Conservation (phyloP, 35 echinoderm and acorn worm genomes). For the Strongylocentrotus purpuratus region DNA sequence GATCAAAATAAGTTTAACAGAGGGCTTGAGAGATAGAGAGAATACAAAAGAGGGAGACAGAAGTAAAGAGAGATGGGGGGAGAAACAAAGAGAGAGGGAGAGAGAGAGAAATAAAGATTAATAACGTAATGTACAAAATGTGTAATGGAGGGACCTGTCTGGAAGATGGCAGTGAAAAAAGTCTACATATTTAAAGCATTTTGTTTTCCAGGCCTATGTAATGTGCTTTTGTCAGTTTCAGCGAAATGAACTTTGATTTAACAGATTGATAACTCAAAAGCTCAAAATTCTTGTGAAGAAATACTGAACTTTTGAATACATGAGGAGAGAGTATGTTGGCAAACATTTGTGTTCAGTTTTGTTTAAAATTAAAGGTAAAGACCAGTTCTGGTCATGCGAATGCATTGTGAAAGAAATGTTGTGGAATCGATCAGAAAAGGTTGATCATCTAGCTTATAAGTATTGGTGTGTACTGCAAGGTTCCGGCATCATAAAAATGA, state of each 20-base stretch:
- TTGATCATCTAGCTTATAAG: too few species aligned
- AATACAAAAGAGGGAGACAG: background rate
- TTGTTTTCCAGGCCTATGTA: too few species aligned
- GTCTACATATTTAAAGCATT: background rate
- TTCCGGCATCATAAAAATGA: too few species aligned
- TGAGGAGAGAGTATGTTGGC: background rate
- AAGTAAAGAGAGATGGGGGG: background rate
- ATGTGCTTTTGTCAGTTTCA: background rate
- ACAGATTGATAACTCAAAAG: background rate
- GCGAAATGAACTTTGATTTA: background rate
- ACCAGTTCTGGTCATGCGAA: too few species aligned
- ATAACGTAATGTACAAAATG: background rate
- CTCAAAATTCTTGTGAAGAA: background rate
- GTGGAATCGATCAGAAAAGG: too few species aligned
- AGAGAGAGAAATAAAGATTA: background rate
- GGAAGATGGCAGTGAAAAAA: background rate
- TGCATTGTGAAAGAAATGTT: too few species aligned
- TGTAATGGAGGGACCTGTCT: background rate
- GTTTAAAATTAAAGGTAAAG: background rate
- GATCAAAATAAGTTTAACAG: background rate
- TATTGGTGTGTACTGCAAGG: too few species aligned
- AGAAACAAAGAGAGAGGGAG: background rate
- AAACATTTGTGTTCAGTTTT: background rate
- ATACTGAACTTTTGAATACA: background rate
- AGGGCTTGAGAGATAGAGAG: background rate